Evolutionary conservation across 2,113 vertebrate genomes (phyloP).

Genomic region (Chunga burmeisteri): DNA sequence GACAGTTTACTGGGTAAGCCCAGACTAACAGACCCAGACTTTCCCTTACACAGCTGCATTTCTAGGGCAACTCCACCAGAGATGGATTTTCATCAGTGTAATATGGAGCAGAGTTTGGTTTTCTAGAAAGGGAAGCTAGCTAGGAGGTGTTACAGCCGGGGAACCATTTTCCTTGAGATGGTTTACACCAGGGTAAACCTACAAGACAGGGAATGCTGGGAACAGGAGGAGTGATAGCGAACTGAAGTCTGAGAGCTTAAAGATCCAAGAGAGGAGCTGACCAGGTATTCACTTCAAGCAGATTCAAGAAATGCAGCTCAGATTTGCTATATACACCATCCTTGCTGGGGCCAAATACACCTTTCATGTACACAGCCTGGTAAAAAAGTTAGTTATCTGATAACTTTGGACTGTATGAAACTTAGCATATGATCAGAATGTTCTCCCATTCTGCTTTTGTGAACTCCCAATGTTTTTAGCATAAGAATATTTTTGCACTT

Average conservation of each 20-base stretch:
- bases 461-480: background rate
- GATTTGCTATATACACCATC: background rate
- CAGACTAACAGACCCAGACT: background rate
- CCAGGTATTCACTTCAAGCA: rapidly evolving
- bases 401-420: background rate
- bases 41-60: background rate
- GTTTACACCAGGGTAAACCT: background rate
- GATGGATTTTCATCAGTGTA: background rate
- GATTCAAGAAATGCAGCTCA: background rate
- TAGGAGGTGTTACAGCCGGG: background rate
- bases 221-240: background rate
- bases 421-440: background rate
- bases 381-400: background rate
- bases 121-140: background rate
- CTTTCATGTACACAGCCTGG: background rate
- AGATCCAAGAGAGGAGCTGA: background rate
- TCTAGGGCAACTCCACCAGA: background rate
- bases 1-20: background rate
- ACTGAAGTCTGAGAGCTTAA: background rate
- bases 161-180: background rate
- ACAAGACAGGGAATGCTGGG: background rate
- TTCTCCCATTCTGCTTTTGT: background rate
- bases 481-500: background rate
- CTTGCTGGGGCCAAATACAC: background rate
- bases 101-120: background rate